Evolutionary conservation across 1,140 invertebrate genomes (phyloP), one percentile per base, ranked within the genome.

Genomic region (Meloidogyne floridensis): DNA sequence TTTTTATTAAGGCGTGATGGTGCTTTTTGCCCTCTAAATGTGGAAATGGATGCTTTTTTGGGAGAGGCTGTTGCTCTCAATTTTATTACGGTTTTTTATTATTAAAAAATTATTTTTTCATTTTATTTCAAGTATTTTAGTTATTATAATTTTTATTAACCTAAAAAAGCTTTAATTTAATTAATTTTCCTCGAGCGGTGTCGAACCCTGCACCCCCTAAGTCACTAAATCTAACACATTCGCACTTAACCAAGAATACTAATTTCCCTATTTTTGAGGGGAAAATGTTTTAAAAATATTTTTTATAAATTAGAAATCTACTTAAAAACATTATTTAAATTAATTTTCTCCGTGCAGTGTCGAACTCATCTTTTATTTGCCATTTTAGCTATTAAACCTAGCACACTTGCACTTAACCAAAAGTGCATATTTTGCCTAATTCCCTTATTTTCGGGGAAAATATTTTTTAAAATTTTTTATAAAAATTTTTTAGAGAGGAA

Each of bases 1-100:
- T 3, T 42, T 42, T n/a, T 80, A 82, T 89, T 56, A 72, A 88
- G 87, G 75, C 56, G 81, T 13, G 85, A 88, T 18, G 87, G 84
- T 51, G 87, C 86, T 75, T 86, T 87, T 51, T 59, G 84, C 6
- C 86, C 84, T 8, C 32, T 87, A 18, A 87, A 86, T 20, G 88
- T 89, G 11, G 87, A 90, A 69, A 56, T 88, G 72, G 87, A 90
- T 74, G 87, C 84, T 0, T 89, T 89, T 75, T 83, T 83, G 5
- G 87, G 87, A 71, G 87, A 89, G 72, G 59, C 77, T 32, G 87
- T 90, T 13, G 87, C 88, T 20, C 74, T 89, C 72, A 81, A 69
- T 18, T 82, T 86, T 83, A 80, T 86, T 13, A 74, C 59, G 81
- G 84, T 85, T 73, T 3, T 11, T 13, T 2, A 9, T 83, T 51